These are phyloP conservation scores for Stenolophus ochropezus DNA, from an alignment of 2,888 invertebrate species.

Conservation along the genomic window DNA sequence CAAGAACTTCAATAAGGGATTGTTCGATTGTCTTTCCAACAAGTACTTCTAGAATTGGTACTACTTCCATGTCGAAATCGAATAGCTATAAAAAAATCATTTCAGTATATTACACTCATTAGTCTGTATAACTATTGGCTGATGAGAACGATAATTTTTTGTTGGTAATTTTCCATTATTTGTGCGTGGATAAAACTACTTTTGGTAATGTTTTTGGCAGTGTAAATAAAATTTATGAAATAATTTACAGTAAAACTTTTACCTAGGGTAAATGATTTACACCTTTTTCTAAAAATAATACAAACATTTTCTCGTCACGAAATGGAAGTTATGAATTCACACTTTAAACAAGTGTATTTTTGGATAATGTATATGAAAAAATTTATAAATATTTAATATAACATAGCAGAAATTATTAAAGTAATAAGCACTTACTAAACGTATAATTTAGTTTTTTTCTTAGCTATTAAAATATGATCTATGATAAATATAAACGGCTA, in stretches of 20 bases:
- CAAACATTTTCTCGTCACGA: not conserved
- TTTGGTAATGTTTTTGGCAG: not conserved
- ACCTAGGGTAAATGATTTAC: too few species aligned
- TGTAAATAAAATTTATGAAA: not conserved
- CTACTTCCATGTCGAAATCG: conserved; percentile 94
- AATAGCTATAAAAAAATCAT: conserved; percentile 78
- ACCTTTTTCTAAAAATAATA: not conserved
- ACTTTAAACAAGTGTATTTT: too few species aligned
- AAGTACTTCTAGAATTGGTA: conserved; percentile 90
- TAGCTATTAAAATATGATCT: too few species aligned
- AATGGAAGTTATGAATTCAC: not conserved
- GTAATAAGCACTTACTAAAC: too few species aligned
- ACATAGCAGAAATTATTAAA: too few species aligned
- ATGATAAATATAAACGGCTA: too few species aligned
- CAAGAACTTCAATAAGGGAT: conserved; percentile 90
- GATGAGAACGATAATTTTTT: too few species aligned
- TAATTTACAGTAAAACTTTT: not conserved
- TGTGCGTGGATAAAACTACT: not conserved
- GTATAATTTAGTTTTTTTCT: too few species aligned
- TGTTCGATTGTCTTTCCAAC: conserved; percentile 94
- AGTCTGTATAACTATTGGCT: too few species aligned
- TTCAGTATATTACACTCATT: not conserved
- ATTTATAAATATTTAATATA: too few species aligned
- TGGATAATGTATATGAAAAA: too few species aligned
- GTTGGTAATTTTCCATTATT: not conserved